phyloP scores from a whole-genome alignment of 2,797 vertebrate genomes.

The Spinus olivaceus region DNA sequence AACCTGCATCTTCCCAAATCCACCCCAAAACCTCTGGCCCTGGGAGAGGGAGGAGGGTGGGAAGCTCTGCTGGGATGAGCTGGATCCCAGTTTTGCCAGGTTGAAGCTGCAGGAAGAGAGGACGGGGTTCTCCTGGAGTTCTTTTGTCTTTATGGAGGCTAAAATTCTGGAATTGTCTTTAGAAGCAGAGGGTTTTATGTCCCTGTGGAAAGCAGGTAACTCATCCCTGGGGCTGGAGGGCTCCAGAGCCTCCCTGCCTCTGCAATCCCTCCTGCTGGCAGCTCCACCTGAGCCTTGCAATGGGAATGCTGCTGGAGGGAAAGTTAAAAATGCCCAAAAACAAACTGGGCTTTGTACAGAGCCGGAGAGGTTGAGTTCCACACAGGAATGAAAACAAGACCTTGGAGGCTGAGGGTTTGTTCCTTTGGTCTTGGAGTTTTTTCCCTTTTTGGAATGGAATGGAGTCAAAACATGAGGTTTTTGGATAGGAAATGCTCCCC shows the following conservation, averaged over 20 bases:
- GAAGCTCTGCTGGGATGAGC: background rate
- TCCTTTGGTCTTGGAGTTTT: background rate
- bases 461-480: background rate
- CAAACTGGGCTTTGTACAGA: background rate
- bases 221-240: background rate
- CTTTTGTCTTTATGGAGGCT: background rate
- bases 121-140: background rate
- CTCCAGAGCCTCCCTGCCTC: background rate
- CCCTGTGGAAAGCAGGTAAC: background rate
- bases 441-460: background rate
- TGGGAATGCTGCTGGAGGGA: background rate
- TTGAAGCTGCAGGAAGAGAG: background rate
- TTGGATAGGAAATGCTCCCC: conserved; percentile 8
- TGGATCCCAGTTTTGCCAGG: background rate
- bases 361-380: background rate
- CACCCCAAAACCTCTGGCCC: background rate
- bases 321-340: background rate
- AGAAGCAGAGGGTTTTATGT: background rate
- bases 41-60: background rate
- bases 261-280: background rate
- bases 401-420: background rate
- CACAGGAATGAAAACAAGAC: background rate
- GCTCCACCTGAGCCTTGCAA: background rate
- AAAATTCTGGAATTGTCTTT: background rate
- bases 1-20: background rate